phyloP scores from a whole-genome alignment of 2,113 vertebrate species.

The Thermophis baileyi region DNA sequence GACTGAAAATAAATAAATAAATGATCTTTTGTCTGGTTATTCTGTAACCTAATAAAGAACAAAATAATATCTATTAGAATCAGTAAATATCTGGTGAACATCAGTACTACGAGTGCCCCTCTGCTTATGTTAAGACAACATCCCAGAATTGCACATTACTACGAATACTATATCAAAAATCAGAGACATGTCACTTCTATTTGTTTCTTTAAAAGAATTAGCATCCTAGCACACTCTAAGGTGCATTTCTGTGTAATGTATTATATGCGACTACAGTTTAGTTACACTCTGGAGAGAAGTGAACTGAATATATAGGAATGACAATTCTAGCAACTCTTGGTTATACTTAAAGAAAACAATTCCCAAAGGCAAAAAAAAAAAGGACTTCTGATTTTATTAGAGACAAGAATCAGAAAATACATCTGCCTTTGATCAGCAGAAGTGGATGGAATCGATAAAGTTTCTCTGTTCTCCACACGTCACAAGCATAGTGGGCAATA shows the following conservation, averaged over 20 bases:
- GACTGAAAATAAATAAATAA: not conserved
- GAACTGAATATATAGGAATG: not conserved
- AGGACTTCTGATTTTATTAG: not conserved
- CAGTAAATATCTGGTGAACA: not conserved
- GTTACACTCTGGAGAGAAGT: not conserved
- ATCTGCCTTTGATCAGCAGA: not conserved
- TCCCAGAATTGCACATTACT: not conserved
- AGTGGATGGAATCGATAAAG: not conserved
- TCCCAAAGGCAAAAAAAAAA: not conserved
- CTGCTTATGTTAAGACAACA: not conserved
- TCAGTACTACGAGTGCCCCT: not conserved
- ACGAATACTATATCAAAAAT: not conserved
- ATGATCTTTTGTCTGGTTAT: not conserved
- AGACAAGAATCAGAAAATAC: not conserved
- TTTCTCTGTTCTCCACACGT: not conserved
- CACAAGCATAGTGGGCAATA: not conserved
- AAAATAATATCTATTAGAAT: not conserved
- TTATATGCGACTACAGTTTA: not conserved
- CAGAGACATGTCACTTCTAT: not conserved
- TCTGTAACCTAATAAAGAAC: not conserved
- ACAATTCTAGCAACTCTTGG: not conserved
- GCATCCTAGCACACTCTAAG: not conserved
- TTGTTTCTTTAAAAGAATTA: not conserved
- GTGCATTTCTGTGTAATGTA: not conserved
- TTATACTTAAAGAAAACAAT: no score